Percentiles rank a stretch among this genome's conserved stretches.
These are phyloP conservation scores for Phorcus lineatus DNA, from an alignment of 2,888 invertebrate genomes.

Conservation along the genomic window DNA sequence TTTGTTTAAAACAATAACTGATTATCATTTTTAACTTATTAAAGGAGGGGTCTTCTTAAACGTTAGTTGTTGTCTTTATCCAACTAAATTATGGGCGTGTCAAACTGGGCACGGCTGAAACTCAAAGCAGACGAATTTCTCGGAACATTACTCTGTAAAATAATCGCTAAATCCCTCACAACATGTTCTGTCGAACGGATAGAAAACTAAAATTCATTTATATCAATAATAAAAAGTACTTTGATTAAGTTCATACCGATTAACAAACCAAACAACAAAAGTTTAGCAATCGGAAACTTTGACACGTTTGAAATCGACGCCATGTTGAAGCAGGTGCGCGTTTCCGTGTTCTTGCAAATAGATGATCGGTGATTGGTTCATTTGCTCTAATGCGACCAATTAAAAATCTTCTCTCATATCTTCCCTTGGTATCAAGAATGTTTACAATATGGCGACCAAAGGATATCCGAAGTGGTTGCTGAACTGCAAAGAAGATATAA, in stretches of 20 bases:
- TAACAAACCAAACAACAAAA: background rate
- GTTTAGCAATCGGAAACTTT: background rate
- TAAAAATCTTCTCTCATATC: slow-evolving; percentile 34
- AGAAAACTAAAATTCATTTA: too few species aligned
- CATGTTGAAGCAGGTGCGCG: background rate
- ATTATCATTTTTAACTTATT: too few species aligned
- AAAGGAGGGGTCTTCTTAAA: too few species aligned
- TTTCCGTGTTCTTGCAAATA: slow-evolving; percentile 18
- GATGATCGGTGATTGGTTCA: slow-evolving; percentile 38
- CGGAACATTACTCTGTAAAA: too few species aligned
- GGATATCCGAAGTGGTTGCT: slow-evolving; percentile 69
- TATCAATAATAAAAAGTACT: too few species aligned
- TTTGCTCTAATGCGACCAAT: slow-evolving; percentile 47
- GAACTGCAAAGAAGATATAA: slow-evolving; percentile 65
- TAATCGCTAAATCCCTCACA: too few species aligned
- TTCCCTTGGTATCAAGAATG: slow-evolving; percentile 47
- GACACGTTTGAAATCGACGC: slow-evolving; percentile 30
- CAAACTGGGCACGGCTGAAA: too few species aligned
- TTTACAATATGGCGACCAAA: slow-evolving; percentile 64
- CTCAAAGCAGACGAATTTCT: too few species aligned
- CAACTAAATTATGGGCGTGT: too few species aligned
- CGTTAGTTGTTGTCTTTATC: too few species aligned
- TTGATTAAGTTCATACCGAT: background rate
- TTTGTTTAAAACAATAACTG: too few species aligned
- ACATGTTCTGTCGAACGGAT: too few species aligned